Evolutionary conservation across 1,140 invertebrate species (phyloP).

Genomic region (Delia radicum): DNA sequence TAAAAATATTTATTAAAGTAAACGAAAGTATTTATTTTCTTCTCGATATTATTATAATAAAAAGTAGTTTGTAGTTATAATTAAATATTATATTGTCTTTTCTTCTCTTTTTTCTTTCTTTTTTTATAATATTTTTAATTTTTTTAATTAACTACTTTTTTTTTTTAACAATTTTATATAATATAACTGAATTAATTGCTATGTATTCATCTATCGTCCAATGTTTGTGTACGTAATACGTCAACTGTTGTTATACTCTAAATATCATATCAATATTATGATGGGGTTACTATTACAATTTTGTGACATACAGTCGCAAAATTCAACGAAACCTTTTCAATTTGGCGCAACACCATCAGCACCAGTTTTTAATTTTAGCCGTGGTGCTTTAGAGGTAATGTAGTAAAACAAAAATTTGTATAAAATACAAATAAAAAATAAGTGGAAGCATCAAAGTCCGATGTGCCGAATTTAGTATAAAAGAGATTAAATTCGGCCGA

Average conservation of each 20-base stretch:
- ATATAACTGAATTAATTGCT: not conserved
- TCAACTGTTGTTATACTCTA: not conserved
- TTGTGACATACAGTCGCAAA: not conserved
- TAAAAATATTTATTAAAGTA: not conserved
- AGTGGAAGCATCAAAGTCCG: no score
- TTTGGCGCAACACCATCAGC: conserved; percentile 30
- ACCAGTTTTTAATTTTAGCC: conserved; percentile 30
- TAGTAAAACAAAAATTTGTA: not conserved
- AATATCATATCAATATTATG: not conserved
- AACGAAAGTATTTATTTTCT: not conserved
- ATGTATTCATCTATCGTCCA: not conserved
- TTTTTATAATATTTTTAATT: not conserved
- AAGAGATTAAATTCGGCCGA: no score
- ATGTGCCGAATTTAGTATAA: no score
- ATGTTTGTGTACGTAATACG: not conserved
- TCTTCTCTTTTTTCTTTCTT: conserved; percentile 8
- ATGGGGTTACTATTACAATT: not conserved
- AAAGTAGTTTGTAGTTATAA: not conserved
- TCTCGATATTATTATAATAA: not conserved
- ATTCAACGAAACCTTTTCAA: conserved; percentile 30
- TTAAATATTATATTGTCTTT: conserved; percentile 13
- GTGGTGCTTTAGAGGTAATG: conserved; percentile 29
- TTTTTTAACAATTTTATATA: no score
- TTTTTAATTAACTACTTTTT: no score
- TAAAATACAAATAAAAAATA: no score